phyloP scores from a whole-genome alignment of 2,888 invertebrate genomes.

The Phyllotreta striolata region DNA sequence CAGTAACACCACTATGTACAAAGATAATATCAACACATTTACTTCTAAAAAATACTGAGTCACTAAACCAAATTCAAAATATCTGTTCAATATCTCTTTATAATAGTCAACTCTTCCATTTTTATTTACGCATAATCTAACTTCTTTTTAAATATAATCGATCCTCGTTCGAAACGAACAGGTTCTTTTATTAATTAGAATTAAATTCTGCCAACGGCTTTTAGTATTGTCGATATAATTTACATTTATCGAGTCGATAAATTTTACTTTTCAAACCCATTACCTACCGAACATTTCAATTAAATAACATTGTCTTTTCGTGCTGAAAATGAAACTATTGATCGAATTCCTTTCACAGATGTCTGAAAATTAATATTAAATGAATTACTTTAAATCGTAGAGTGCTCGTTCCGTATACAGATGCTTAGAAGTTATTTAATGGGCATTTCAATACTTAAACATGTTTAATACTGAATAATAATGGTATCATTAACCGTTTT shows the following conservation, averaged over 20 bases:
- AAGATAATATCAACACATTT: slow-evolving; percentile 42
- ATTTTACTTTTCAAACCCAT: slow-evolving; percentile 47
- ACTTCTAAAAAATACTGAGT: slow-evolving; percentile 43
- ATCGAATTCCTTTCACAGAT: slow-evolving; percentile 85
- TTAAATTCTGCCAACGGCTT: slow-evolving; percentile 38
- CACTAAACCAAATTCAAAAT: slow-evolving; percentile 43
- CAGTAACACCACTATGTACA: slow-evolving; percentile 38
- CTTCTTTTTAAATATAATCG: slow-evolving; percentile 12
- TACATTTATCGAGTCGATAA: slow-evolving; percentile 48
- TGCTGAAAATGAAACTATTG: slow-evolving; percentile 82
- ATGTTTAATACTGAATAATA: too few species aligned
- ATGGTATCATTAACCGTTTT: slow-evolving; percentile 4
- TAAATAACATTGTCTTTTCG: slow-evolving; percentile 70
- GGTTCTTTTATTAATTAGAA: slow-evolving; percentile 36
- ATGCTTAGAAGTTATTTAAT: slow-evolving; percentile 26
- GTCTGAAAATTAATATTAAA: slow-evolving; percentile 68
- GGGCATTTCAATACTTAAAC: too few species aligned
- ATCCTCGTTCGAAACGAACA: slow-evolving; percentile 19
- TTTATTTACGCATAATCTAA: slow-evolving; percentile 19
- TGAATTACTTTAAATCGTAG: neutral
- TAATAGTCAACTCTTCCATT: slow-evolving; percentile 16
- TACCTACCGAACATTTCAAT: slow-evolving; percentile 40
- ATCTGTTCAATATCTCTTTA: slow-evolving; percentile 41
- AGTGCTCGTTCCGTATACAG: too few species aligned
- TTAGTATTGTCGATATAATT: slow-evolving; percentile 54